Conservation (phyloP, 2,113 vertebrate genomes). For the Murina feae region DNA sequence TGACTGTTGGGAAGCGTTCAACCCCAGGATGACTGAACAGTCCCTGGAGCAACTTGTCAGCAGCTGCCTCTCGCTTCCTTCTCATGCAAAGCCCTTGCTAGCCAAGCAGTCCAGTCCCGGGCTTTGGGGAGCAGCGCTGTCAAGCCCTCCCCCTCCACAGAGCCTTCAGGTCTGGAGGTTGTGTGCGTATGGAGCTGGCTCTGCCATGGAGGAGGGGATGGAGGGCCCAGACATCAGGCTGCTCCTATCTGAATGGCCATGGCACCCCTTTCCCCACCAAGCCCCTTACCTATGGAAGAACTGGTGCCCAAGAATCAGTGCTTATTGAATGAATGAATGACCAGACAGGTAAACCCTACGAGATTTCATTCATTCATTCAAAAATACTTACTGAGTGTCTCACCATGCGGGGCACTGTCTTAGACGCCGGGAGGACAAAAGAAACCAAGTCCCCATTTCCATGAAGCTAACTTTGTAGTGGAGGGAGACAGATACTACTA, state of each 20-base stretch:
- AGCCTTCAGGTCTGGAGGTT: background rate
- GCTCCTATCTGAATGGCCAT: background rate
- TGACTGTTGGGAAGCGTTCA: background rate
- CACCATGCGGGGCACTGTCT: background rate
- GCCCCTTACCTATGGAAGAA: background rate
- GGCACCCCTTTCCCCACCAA: background rate
- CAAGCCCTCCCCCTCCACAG: background rate
- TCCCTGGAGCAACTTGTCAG: background rate
- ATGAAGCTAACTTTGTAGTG: background rate
- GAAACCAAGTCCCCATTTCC: background rate
- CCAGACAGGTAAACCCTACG: background rate
- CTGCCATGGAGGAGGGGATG: accelerated
- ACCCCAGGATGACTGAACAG: background rate
- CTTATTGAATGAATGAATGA: background rate
- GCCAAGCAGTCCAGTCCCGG: background rate
- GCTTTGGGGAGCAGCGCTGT: background rate
- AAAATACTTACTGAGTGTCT: background rate
- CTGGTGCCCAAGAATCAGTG: background rate
- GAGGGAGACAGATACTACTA: background rate
- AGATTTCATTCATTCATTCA: background rate
- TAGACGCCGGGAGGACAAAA: background rate
- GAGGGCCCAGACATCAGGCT: background rate
- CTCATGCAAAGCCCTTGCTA: background rate
- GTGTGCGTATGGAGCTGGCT: background rate
- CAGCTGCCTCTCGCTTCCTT: background rate